Evolutionary conservation across 2,113 vertebrate genomes (phyloP), one percentile per base, ranked within the genome.

Genomic region (Siphamia tubifer): DNA sequence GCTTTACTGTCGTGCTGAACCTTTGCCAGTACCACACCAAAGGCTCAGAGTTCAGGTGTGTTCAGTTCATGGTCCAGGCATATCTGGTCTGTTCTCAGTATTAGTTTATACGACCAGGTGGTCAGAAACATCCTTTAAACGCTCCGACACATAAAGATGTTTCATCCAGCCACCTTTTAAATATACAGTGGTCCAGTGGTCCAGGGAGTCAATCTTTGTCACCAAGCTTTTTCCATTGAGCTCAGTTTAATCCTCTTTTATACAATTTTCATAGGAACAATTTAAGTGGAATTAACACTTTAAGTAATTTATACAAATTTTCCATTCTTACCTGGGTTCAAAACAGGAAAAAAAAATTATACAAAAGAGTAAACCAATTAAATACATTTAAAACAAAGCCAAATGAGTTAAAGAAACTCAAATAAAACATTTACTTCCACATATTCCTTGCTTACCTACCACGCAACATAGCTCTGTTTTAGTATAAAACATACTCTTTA

Each of bases 401-500:
- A 82, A 83, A 10, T 52, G 54, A 84, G 74, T 76, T 53, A 84
- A 84, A 58, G 74, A 82, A 84, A 82, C 51, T 62, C 34, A 91
- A 91, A 68, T 40, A 42, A 84, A 86, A 93, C 81, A 6, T 84
- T 86, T 90, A 92, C 80, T 89, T 89, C 90, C 90, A 92, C 87
- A 85, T 83, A 89, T 93, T 85, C 85, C 86, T 86, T 83, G 85
- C 81, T 78, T 84, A 84, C 79, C 92, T 90, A 92, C 82, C 91
- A 93, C 85, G 48, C 85, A 71, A 92, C 92, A 82, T 89, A 64
- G 86, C 77, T 84, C 66, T 88, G 89, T 90, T 93, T 92, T 88
- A 94, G 91, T 93, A 93, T 92, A 90, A 94, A 93, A 93, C 92
- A 92, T 92, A 93, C 87, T 94, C 90, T 84, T 94, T 95, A 95